phyloP scores from a whole-genome alignment of 2,888 invertebrate genomes.

The Acleris sparsana region DNA sequence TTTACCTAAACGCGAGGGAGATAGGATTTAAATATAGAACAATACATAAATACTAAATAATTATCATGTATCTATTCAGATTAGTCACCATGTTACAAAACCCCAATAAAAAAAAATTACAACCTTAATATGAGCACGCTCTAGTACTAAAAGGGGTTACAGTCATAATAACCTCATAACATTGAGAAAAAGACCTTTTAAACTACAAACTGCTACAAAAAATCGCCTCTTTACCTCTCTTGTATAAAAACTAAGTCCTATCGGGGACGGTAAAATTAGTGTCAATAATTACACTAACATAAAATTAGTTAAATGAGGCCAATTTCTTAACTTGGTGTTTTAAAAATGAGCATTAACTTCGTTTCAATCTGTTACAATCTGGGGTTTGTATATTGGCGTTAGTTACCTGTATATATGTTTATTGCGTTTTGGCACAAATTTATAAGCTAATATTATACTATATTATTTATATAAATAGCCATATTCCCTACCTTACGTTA shows the following conservation, averaged over 20 bases:
- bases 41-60: constrained; percentile 8
- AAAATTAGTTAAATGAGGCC: constrained; percentile 40
- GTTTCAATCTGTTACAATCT: constrained; percentile 43
- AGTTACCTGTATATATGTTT: constrained; percentile 67
- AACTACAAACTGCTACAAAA: constrained; percentile 11
- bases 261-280: constrained; percentile 47
- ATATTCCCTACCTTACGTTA: constrained; percentile 30
- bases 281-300: constrained; percentile 45
- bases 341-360: constrained; percentile 57
- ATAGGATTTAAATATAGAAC: constrained; percentile 17
- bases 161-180: not conserved
- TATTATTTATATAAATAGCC: constrained; percentile 46
- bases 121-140: constrained; percentile 32
- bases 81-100: constrained; percentile 11
- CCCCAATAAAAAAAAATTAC: constrained; percentile 27
- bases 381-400: constrained; percentile 63
- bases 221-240: constrained; percentile 7
- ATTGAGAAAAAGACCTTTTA: constrained; percentile 1
- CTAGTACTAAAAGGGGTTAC: constrained; percentile 3
- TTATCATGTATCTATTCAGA: not conserved
- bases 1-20: constrained; percentile 16
- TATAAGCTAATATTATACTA: constrained; percentile 54
- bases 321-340: constrained; percentile 53
- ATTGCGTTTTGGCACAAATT: constrained; percentile 66
- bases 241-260: constrained; percentile 36